Evolutionary conservation across 1,140 invertebrate genomes (phyloP).

Genomic region (Anastrepha ludens): DNA sequence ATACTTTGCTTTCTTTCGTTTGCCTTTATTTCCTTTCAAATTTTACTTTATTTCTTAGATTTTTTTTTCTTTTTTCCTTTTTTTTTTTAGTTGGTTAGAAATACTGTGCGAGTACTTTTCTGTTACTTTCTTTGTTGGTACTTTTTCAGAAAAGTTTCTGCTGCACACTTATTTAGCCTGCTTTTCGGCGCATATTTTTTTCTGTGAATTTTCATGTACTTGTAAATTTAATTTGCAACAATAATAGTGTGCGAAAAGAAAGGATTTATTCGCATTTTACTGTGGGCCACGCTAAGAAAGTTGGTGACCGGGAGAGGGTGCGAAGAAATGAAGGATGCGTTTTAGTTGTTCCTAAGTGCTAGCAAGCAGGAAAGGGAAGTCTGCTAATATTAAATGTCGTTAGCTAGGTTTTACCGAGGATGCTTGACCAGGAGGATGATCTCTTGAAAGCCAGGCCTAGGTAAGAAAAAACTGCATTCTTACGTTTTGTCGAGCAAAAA

Average conservation of each 20-base stretch:
- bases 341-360: too few relatives aligned
- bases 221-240: slow-evolving; percentile 50
- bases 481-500: too few relatives aligned
- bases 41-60: not conserved
- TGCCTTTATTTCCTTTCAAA: slow-evolving; percentile 35
- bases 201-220: slow-evolving; percentile 22
- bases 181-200: slow-evolving; percentile 29
- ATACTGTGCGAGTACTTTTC: not conserved
- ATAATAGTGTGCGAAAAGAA: slow-evolving; percentile 50
- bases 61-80: not conserved
- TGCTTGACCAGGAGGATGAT: too few relatives aligned
- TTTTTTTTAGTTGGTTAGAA: not conserved
- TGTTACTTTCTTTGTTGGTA: not conserved
- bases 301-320: not conserved
- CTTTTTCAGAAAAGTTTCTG: slow-evolving; percentile 25
- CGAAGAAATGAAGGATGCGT: not conserved
- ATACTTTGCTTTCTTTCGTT: slow-evolving; percentile 39
- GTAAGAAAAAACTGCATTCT: too few relatives aligned
- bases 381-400: not conserved
- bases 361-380: too few relatives aligned
- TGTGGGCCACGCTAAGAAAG: not conserved
- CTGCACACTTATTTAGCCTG: slow-evolving; percentile 16
- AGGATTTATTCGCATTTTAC: slow-evolving; percentile 10
- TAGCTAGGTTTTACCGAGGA: too few relatives aligned
- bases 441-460: too few relatives aligned